Evolutionary conservation across 2,888 invertebrate species (phyloP).

Genomic region (Heliconius ethilla): DNA sequence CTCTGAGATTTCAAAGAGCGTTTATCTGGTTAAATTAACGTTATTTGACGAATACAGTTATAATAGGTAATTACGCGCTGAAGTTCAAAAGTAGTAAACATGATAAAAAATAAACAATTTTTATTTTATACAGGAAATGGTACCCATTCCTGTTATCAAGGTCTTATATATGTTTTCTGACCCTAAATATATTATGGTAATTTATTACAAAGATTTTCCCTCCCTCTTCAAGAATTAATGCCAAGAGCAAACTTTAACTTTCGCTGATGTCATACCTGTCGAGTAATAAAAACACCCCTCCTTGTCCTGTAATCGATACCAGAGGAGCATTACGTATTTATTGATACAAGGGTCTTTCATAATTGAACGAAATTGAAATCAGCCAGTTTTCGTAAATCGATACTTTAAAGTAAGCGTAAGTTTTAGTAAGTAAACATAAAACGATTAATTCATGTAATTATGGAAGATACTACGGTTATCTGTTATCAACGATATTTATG

Average conservation of each 20-base stretch:
- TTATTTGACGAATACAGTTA: not conserved
- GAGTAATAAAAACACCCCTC: conserved; percentile 62
- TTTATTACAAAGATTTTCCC: conserved; percentile 31
- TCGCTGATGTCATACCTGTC: conserved; percentile 66
- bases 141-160: not conserved
- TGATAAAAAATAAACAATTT: not conserved
- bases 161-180: not conserved
- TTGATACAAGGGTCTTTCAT: conserved; percentile 59
- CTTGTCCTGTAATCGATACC: conserved; percentile 67
- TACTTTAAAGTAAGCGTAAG: too few relatives aligned
- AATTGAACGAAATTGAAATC: conserved; percentile 54
- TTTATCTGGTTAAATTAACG: not conserved
- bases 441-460: too few relatives aligned
- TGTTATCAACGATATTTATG: not conserved
- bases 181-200: conserved; percentile 29
- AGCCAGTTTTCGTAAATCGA: not conserved
- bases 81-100: not conserved
- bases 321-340: conserved; percentile 72
- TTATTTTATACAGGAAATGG: not conserved
- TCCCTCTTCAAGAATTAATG: conserved; percentile 37
- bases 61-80: not conserved
- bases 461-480: not conserved
- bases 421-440: too few relatives aligned
- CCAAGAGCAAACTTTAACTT: conserved; percentile 47
- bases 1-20: not conserved